Conservation (phyloP, 2,888 invertebrate genomes). For the Drosophila imparisetae region DNA sequence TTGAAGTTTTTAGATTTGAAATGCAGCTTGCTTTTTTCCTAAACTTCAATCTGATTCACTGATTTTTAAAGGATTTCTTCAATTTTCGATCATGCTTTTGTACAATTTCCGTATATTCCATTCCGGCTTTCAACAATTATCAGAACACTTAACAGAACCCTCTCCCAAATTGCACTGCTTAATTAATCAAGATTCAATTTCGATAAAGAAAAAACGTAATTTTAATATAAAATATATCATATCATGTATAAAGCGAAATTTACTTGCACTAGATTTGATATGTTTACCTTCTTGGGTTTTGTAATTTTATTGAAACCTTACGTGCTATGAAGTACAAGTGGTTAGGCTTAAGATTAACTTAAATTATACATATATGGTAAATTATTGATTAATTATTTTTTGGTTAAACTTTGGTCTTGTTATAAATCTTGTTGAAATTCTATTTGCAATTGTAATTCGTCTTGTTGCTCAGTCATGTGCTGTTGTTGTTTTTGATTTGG, state of each 20-base stretch:
- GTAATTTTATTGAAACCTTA: slow-evolving; percentile 65
- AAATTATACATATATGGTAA: slow-evolving; percentile 7
- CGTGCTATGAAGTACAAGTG: slow-evolving; percentile 75
- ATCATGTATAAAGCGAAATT: neutral
- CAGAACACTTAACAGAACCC: neutral
- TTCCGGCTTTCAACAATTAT: neutral
- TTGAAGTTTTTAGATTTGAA: neutral
- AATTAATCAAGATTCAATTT: neutral
- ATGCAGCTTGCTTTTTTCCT: neutral
- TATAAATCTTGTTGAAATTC: slow-evolving; percentile 68
- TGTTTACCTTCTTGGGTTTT: slow-evolving; percentile 8
- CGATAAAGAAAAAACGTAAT: neutral
- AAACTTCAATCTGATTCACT: neutral
- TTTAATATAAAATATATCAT: neutral
- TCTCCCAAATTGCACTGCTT: neutral
- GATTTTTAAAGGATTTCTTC: neutral
- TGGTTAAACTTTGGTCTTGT: slow-evolving; percentile 56
- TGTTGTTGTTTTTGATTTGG: slow-evolving; percentile 36
- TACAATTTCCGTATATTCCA: neutral
- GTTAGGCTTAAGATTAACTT: slow-evolving; percentile 65
- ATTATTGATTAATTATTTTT: slow-evolving; percentile 20
- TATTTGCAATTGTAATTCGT: slow-evolving; percentile 57
- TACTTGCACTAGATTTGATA: neutral
- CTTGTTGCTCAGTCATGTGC: slow-evolving; percentile 69
- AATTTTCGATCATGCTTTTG: neutral